Conservation (phyloP, 1,140 invertebrate genomes). For the Drosophila teissieri region DNA sequence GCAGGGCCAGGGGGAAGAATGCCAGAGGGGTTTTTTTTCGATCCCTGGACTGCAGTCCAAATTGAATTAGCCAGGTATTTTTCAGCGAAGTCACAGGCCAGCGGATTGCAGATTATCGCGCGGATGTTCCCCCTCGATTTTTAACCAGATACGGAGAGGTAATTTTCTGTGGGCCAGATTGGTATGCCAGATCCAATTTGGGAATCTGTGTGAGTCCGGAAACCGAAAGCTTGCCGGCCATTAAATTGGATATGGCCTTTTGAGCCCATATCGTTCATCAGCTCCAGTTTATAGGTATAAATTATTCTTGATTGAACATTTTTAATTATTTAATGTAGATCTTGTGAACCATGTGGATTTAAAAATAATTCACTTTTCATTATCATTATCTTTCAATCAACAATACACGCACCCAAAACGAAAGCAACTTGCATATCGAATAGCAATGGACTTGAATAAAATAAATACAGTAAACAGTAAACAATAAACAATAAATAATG, state of each 20-base stretch:
- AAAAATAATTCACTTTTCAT: conserved; percentile 11
- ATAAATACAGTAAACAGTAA: background rate
- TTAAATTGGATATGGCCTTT: background rate
- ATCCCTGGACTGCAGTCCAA: conserved; percentile 13
- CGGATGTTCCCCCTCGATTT: background rate
- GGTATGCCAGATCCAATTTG: conserved; percentile 4
- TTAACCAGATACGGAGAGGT: background rate
- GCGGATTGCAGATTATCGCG: background rate
- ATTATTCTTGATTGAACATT: too few species aligned
- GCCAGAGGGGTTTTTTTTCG: background rate
- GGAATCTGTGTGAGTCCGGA: background rate
- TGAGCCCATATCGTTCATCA: too few species aligned
- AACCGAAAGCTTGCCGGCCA: background rate
- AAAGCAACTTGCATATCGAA: conserved; percentile 22
- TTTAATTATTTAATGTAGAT: too few species aligned
- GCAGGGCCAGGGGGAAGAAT: background rate
- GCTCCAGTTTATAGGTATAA: too few species aligned
- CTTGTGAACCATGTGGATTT: background rate
- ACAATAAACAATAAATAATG: conserved; percentile 32
- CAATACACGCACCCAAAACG: conserved; percentile 25
- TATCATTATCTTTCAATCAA: background rate
- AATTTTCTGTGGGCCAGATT: background rate
- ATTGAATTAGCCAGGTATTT: conserved; percentile 23
- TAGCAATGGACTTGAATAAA: conserved; percentile 2
- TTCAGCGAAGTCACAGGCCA: conserved; percentile 4